Conservation (phyloP, 2,888 invertebrate genomes). For the Nemotelus pantherinus region DNA sequence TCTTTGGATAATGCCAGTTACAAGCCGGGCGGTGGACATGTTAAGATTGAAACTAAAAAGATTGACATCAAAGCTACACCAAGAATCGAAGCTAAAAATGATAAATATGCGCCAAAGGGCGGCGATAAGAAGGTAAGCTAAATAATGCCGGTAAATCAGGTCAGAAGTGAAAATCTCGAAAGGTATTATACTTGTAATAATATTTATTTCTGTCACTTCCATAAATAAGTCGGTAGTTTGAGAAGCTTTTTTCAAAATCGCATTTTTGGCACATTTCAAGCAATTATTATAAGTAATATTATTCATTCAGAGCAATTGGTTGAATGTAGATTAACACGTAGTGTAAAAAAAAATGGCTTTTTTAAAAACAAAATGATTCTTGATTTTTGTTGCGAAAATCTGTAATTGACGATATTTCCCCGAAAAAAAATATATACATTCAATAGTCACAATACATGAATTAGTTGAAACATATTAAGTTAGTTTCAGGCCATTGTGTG, state of each 20-base stretch:
- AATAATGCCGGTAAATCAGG: not conserved
- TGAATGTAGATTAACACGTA: too few species aligned
- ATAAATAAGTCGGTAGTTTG: not conserved
- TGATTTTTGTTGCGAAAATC: too few species aligned
- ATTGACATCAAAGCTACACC: slow-evolving; percentile 85
- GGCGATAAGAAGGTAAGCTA: slow-evolving; percentile 86
- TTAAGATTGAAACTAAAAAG: slow-evolving; percentile 89
- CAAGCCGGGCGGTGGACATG: slow-evolving; percentile 87
- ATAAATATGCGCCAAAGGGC: slow-evolving; percentile 85
- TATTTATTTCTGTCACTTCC: not conserved
- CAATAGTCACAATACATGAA: too few species aligned
- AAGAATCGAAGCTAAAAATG: slow-evolving; percentile 91
- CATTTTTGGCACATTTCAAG: slow-evolving; percentile 9
- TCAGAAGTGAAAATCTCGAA: slow-evolving; percentile 31
- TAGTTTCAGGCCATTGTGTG: too few species aligned
- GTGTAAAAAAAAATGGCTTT: too few species aligned
- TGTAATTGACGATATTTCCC: too few species aligned
- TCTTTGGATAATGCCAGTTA: slow-evolving; percentile 89
- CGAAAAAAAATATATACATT: too few species aligned
- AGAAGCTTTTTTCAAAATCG: not conserved
- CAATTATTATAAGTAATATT: not conserved
- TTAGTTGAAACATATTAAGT: too few species aligned
- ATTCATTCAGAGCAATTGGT: too few species aligned
- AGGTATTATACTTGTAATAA: slow-evolving; percentile 16
- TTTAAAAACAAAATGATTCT: too few species aligned